Percentiles rank a stretch among this genome's conserved stretches.
phyloP scores from a whole-genome alignment of 1,140 invertebrate genomes.

The Drosophila trapezifrons region DNA sequence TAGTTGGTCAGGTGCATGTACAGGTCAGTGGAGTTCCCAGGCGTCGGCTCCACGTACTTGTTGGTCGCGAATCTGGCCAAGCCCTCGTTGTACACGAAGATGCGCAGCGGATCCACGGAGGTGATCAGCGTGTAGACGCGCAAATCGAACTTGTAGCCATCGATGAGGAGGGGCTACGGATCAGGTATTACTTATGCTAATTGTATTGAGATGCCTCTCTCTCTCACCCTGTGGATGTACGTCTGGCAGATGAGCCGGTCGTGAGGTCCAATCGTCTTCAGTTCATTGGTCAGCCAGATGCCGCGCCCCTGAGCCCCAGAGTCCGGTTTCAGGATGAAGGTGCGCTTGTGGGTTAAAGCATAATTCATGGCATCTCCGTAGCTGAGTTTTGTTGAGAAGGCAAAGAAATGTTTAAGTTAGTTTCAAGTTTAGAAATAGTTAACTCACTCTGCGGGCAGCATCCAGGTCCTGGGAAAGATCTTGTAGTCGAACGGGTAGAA shows the following conservation, averaged over 20 bases:
- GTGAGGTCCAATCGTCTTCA: constrained; percentile 91
- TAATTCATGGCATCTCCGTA: constrained; percentile 80
- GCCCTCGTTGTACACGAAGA: constrained; percentile 98
- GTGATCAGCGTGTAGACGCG: constrained; percentile 97
- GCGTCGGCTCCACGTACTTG: constrained; percentile 91
- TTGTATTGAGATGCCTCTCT: background rate
- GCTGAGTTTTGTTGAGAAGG: constrained; percentile 16
- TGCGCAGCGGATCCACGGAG: constrained; percentile 95
- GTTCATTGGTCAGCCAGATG: constrained; percentile 90
- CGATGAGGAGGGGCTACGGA: constrained; percentile 92
- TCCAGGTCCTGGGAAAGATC: constrained; percentile 97
- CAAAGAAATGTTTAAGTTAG: background rate
- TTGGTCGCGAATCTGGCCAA: constrained; percentile 95
- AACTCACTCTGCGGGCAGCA: constrained; percentile 94
- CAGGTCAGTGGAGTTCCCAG: constrained; percentile 91
- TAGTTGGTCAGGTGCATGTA: constrained; percentile 99
- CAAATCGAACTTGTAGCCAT: constrained; percentile 99
- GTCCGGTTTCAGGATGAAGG: constrained; percentile 95
- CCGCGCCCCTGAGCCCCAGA: constrained; percentile 93
- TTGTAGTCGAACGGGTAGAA: constrained; percentile 94
- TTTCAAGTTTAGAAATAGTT: too few relatives aligned
- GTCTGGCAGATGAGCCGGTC: constrained; percentile 94
- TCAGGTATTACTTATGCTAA: background rate
- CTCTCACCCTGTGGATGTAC: constrained; percentile 86
- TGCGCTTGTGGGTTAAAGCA: constrained; percentile 87